Conservation (phyloP, 2,888 invertebrate genomes). For the Stramonita haemastoma region DNA sequence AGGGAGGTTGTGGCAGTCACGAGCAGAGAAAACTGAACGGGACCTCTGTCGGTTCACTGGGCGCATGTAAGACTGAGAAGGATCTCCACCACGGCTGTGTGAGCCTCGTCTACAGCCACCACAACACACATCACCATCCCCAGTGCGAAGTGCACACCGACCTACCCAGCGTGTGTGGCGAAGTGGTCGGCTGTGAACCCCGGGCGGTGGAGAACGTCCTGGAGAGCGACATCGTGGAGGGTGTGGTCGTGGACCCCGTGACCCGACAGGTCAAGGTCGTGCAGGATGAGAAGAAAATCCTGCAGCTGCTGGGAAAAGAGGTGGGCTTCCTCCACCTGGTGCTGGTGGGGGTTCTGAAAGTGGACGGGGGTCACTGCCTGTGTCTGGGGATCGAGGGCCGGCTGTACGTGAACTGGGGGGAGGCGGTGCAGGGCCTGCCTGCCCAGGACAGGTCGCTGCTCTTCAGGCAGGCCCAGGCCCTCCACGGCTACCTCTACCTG, state of each 20-base stretch:
- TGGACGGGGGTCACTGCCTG: not conserved
- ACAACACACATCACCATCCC: not conserved
- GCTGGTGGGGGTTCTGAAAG: not conserved
- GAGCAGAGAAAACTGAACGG: too few species aligned
- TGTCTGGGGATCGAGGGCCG: not conserved
- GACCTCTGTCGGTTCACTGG: too few species aligned
- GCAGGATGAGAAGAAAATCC: not conserved
- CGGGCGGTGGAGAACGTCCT: not conserved
- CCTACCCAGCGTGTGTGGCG: not conserved
- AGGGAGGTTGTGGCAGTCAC: too few species aligned
- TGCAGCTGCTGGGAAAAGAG: not conserved
- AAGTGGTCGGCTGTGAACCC: not conserved
- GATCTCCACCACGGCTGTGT: not conserved
- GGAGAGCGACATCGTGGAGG: not conserved
- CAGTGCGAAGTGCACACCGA: not conserved
- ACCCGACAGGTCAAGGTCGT: not conserved
- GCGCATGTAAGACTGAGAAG: too few species aligned
- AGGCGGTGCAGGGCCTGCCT: not conserved
- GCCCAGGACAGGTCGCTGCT: not conserved
- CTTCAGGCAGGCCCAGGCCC: conserved; percentile 6
- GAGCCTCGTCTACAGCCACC: not conserved
- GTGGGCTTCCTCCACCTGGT: not conserved
- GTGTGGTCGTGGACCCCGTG: not conserved
- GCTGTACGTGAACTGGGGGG: conserved; percentile 28
- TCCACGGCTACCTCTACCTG: conserved; percentile 13